phyloP scores from a whole-genome alignment of 2,888 invertebrate genomes.

The Papilio elwesi region DNA sequence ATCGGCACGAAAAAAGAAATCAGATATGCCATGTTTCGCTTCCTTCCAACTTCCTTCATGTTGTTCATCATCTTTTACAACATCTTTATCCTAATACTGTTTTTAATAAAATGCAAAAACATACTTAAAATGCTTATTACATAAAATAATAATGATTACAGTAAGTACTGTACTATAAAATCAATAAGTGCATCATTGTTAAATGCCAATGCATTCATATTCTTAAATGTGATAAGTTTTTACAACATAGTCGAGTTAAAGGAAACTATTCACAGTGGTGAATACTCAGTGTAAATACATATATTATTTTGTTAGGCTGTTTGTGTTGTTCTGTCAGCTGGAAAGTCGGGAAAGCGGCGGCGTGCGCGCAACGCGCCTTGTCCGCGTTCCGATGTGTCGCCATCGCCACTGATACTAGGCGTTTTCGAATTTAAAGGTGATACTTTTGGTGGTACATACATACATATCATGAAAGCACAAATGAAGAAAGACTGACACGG shows the following conservation, averaged over 20 bases:
- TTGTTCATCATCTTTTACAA: too few relatives aligned
- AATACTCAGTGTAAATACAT: constrained; percentile 30
- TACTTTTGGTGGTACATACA: background rate
- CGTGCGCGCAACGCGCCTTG: constrained; percentile 59
- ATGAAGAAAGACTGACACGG: too few relatives aligned
- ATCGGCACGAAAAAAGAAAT: too few relatives aligned
- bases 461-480: background rate
- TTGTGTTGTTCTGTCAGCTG: constrained; percentile 56
- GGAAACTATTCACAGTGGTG: constrained; percentile 13
- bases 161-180: too few relatives aligned
- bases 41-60: too few relatives aligned
- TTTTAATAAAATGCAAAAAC: too few relatives aligned
- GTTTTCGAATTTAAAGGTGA: constrained; percentile 19
- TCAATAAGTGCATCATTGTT: too few relatives aligned
- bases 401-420: constrained; percentile 44
- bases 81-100: too few relatives aligned
- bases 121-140: too few relatives aligned
- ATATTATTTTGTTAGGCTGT: constrained; percentile 48
- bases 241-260: background rate
- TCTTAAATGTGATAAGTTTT: background rate
- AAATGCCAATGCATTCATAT: background rate
- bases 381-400: constrained; percentile 71
- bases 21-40: too few relatives aligned
- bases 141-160: too few relatives aligned
- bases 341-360: constrained; percentile 77